A percentile compares a stretch with the other conserved stretches of the same genome.
phyloP scores from a whole-genome alignment of 2,113 vertebrate genomes.

The Trochalopteron elliotii region DNA sequence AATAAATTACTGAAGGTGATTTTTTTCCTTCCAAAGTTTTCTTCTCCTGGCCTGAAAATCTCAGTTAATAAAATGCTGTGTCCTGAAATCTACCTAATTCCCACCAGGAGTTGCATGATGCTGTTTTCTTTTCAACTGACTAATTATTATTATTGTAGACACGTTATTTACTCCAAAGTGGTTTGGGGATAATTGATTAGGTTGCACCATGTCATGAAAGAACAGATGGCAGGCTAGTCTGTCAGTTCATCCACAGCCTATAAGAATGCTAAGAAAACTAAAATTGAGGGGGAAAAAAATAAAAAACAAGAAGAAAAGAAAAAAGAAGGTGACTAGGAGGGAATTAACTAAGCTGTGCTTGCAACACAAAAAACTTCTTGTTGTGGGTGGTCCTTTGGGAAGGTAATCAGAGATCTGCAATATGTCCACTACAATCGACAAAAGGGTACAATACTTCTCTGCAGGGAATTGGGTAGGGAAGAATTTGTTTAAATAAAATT shows the following conservation, averaged over 20 bases:
- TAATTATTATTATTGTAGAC: slow-evolving; percentile 72
- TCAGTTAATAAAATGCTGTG: not conserved
- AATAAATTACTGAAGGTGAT: not conserved
- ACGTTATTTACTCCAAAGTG: slow-evolving; percentile 69
- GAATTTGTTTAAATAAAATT: slow-evolving; percentile 81
- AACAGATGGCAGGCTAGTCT: slow-evolving; percentile 80
- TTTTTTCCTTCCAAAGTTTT: not conserved
- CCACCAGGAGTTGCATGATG: slow-evolving; percentile 9
- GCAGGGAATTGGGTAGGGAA: slow-evolving; percentile 64
- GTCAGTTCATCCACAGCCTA: slow-evolving; percentile 47
- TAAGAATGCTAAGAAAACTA: slow-evolving; percentile 53
- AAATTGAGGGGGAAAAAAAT: not conserved
- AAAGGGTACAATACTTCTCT: slow-evolving; percentile 73
- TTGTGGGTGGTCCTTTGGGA: slow-evolving; percentile 89
- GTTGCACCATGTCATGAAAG: slow-evolving; percentile 82
- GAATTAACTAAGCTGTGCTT: slow-evolving; percentile 76
- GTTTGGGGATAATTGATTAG: slow-evolving; percentile 82
- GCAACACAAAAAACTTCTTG: slow-evolving; percentile 87
- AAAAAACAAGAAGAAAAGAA: slow-evolving; percentile 48
- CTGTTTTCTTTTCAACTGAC: slow-evolving; percentile 66
- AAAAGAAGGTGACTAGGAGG: slow-evolving; percentile 73
- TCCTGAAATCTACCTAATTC: slow-evolving; percentile 55
- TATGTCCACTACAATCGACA: slow-evolving; percentile 85
- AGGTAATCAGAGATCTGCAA: slow-evolving; percentile 79
- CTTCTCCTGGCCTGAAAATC: not conserved